Evolutionary conservation across 2,888 invertebrate species (phyloP), one percentile per base, ranked within the genome.

Genomic region (Chaetogeoica ovagalla): DNA sequence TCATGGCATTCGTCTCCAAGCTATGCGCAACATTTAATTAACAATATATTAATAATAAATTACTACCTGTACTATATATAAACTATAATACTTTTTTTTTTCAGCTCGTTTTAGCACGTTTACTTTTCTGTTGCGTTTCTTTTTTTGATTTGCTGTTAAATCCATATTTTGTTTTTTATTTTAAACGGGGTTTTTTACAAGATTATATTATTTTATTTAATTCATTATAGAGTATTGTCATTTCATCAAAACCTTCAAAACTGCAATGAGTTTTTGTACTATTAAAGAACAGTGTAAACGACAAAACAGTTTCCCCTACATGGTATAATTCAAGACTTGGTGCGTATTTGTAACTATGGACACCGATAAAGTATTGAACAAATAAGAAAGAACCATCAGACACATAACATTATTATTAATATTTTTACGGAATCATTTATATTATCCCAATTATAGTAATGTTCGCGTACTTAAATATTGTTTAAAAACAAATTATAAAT

Each of bases 341-440:
- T 39, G 23, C 57, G 23, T 21, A 57, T 59, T 19, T 9, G 66
- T 75, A 65, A 57, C 75, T 66, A 66, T 75, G 65, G 75, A 13
- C 23, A 75, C 75, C 2, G 2, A 1, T 23, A 13, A n/a, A 23
- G 4, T 75, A 75, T 75, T 15, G 75, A 75, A 66, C 23, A 57
- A 75, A 75, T 66, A 66, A 52, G 55, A 63, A 37, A 1, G 2
- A 30, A 37, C 15, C 15, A 63, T 15, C 23, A 39, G 60, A 60
- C 19, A 19, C 17, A 59, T 15, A 9, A 68, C 19, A 52, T 17
- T 69, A 5, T 5, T 30, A 11, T 48, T 48, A 48, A 48, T 48
- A 13, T 15, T 48, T 13, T 13, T 13, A 48, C 48, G 11, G 43
- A 43, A 43, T 48, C 11, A 11, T 43, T 7, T 43, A 9, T 43